These are phyloP conservation scores for Diploscapter pachys DNA, from an alignment of 1,140 invertebrate genomes.

Conservation along the genomic window DNA sequence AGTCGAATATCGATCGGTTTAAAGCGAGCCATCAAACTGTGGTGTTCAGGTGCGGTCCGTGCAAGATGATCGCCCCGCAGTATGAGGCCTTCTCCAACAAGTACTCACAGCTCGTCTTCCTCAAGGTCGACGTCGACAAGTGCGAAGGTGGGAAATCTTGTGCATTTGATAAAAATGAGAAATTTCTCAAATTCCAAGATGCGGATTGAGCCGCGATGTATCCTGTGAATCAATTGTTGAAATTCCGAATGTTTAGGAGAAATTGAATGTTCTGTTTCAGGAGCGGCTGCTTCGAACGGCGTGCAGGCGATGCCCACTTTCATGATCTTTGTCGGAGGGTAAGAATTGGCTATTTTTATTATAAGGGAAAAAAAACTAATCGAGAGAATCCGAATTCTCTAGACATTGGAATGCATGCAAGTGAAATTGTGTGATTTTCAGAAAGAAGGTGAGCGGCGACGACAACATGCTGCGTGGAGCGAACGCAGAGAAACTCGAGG, in stretches of 20 bases:
- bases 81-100: conserved; percentile 77
- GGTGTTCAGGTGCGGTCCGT: conserved; percentile 83
- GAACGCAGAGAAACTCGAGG: conserved; percentile 75
- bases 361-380: too few relatives aligned
- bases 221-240: conserved; percentile 13
- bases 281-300: conserved; percentile 77
- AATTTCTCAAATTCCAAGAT: neutral
- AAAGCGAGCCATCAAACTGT: neutral
- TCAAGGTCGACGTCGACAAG: conserved; percentile 68
- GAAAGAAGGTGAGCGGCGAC: conserved; percentile 66
- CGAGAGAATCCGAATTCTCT: neutral
- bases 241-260: neutral
- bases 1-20: conserved; percentile 20
- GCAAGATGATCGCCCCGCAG: conserved; percentile 81
- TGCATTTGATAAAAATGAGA: neutral
- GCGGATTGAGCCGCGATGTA: neutral
- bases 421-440: conserved; percentile 38
- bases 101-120: conserved; percentile 82
- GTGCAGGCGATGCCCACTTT: conserved; percentile 97
- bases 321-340: conserved; percentile 83
- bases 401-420: neutral
- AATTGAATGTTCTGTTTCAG: conserved; percentile 57
- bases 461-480: conserved; percentile 76
- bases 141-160: conserved; percentile 44
- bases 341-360: conserved; percentile 43